These are phyloP conservation scores for Herpetotheres cachinnans DNA, from an alignment of 2,113 vertebrate species.

Conservation along the genomic window DNA sequence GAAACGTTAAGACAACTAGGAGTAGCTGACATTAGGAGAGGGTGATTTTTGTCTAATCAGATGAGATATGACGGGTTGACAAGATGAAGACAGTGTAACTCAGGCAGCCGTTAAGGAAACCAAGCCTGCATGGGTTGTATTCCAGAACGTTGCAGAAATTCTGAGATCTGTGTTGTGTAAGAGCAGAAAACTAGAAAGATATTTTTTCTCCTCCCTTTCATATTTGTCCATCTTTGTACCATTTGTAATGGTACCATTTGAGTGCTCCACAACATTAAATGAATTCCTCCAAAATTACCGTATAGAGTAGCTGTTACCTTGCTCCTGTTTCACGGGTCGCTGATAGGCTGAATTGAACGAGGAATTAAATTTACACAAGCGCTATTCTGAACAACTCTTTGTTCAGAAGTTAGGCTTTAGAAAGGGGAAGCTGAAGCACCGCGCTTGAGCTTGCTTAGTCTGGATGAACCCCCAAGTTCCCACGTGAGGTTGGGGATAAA, in stretches of 20 bases:
- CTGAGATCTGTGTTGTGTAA: too few species aligned
- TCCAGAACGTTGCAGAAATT: neutral
- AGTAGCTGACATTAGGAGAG: neutral
- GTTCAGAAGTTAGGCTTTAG: neutral
- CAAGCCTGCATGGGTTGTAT: neutral
- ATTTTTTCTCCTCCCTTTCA: neutral
- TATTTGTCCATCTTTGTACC: neutral
- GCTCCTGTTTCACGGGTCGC: neutral
- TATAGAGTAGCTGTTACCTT: neutral
- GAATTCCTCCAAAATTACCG: neutral
- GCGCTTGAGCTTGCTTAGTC: neutral
- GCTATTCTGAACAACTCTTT: neutral
- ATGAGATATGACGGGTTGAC: neutral
- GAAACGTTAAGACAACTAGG: fast-evolving
- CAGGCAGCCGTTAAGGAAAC: neutral
- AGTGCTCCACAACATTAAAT: neutral
- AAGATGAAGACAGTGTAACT: fast-evolving
- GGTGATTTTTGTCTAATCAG: neutral
- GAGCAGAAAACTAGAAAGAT: neutral
- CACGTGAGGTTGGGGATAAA: neutral
- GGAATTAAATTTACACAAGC: neutral
- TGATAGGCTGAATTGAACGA: neutral
- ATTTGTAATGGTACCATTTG: neutral
- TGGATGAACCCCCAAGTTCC: neutral
- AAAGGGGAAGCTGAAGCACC: neutral